Evolutionary conservation across 2,113 vertebrate species (phyloP).

Genomic region (Limanda limanda): DNA sequence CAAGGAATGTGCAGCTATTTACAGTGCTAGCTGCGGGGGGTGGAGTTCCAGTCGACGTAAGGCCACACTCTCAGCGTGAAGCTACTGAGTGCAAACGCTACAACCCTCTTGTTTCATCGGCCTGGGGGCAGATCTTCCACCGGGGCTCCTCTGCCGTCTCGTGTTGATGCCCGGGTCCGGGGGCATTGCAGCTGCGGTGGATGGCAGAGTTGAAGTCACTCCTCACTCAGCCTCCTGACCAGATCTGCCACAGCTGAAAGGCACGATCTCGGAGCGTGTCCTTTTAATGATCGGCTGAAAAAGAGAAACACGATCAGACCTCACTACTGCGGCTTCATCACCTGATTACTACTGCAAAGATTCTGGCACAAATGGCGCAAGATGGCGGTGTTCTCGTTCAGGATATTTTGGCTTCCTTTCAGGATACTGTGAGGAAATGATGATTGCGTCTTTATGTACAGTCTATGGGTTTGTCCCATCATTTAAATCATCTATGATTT

Average conservation of each 20-base stretch:
- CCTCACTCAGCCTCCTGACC: conserved; percentile 20
- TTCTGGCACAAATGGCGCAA: too few relatives aligned
- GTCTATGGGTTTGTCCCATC: too few relatives aligned
- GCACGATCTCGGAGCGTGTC: conserved; percentile 3
- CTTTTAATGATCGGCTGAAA: neutral
- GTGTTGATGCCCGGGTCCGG: conserved; percentile 50
- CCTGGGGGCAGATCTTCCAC: conserved; percentile 50
- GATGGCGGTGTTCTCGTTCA: too few relatives aligned
- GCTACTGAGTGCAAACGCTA: conserved; percentile 49
- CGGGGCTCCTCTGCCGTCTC: conserved; percentile 46
- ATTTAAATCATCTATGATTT: too few relatives aligned
- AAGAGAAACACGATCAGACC: too few relatives aligned
- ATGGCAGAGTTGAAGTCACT: conserved; percentile 48
- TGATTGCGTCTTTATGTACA: too few relatives aligned
- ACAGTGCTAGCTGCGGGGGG: conserved; percentile 35
- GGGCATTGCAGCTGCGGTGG: conserved; percentile 55
- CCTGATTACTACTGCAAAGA: too few relatives aligned
- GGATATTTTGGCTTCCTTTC: too few relatives aligned
- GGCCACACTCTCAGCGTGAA: conserved; percentile 54
- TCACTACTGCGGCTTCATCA: too few relatives aligned
- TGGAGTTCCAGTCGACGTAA: conserved; percentile 41
- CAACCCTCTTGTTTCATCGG: conserved; percentile 47
- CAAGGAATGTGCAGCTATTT: conserved; percentile 48
- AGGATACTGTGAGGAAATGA: too few relatives aligned
- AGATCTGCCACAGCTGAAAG: conserved; percentile 27